Evolutionary conservation across 2,888 invertebrate genomes (phyloP), one percentile per base, ranked within the genome.

Genomic region (Erebia epiphron): DNA sequence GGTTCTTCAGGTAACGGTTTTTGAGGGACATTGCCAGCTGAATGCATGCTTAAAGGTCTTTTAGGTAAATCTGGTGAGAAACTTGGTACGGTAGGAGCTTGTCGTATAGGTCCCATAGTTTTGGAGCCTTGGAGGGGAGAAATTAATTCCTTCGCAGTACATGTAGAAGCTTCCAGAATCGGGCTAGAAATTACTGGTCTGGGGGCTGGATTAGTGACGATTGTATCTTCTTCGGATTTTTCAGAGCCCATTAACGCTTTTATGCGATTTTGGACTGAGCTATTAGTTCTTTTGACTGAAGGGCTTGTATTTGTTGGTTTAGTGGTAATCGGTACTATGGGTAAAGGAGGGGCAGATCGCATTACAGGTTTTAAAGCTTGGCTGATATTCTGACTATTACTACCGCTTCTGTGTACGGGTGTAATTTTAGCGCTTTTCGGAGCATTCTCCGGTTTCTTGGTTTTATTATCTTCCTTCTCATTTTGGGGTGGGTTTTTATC

Each of bases 151-250:
- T 96, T 96, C 0, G 96, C 96, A 0, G 96, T 95, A 77, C 96
- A 96, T 0, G 97, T 97, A 0, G 97, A 97, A 2, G 96, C 95
- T 84, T 97, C 97, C 67, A 98, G 87, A 65, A 97, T 96, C 0
- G 97, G 97, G 74, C 96, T 96, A 9, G 97, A 97, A 76, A 98
- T 97, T 11, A 97, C 94, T 0, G 97, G 97, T 76, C 97, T 94
- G 0, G 95, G 94, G 0, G 96, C 95, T 0, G 96, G 96, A 74
- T 96, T 89, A 0, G 95, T 49, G 92, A 26, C 94, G 76, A 75
- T 83, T 10, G 72, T 81, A 41, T 78, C 68, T 69, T 89, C 90
- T 70, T 94, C 94, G 1, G 83, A 78, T 76, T 90, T 93, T n/a
- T 93, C 91, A 3, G 89, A 78, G 41, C 78, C 86, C 67, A 91